A percentile compares a stretch with the other conserved stretches of the same genome.
These are phyloP conservation scores for Thamnophis sirtalis DNA, from an alignment of 2,113 vertebrate species.

Conservation along the genomic window DNA sequence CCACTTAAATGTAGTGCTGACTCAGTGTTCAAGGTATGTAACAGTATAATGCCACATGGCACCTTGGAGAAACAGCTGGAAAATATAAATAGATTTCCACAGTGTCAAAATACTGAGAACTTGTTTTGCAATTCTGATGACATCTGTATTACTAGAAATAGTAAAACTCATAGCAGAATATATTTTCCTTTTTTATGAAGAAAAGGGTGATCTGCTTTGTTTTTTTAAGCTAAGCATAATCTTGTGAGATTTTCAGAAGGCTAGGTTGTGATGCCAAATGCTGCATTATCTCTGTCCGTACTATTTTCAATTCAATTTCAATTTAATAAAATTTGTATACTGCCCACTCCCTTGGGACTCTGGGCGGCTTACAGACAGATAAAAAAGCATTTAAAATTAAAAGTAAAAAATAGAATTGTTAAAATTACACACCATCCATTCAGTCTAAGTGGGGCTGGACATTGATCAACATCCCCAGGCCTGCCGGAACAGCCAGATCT, in stretches of 20 bases:
- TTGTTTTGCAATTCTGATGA: conserved; percentile 39
- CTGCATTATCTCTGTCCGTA: background rate
- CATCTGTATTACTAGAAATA: conserved; percentile 37
- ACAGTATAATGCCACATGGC: conserved; percentile 33
- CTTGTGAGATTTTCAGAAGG: background rate
- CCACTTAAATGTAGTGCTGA: conserved; percentile 40
- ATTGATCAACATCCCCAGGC: too few species aligned
- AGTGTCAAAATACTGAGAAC: conserved; percentile 22
- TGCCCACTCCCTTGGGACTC: too few species aligned
- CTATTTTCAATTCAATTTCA: too few species aligned
- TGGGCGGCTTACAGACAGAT: too few species aligned
- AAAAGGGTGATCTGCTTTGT: background rate
- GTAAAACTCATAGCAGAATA: conserved; percentile 19
- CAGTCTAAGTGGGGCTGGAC: too few species aligned
- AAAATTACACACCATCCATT: too few species aligned
- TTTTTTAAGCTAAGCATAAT: conserved; percentile 12
- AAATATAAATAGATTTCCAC: conserved; percentile 31
- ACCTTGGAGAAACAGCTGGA: conserved; percentile 38
- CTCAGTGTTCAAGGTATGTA: conserved; percentile 36
- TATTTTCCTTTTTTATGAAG: conserved; percentile 27
- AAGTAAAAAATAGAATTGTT: too few species aligned
- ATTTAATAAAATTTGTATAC: too few species aligned
- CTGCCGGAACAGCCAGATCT: too few species aligned
- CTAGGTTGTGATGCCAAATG: conserved; percentile 20
- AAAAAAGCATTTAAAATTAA: too few species aligned